Evolutionary conservation across 2,113 vertebrate genomes (phyloP).

Genomic region (Cinclus mexicanus): DNA sequence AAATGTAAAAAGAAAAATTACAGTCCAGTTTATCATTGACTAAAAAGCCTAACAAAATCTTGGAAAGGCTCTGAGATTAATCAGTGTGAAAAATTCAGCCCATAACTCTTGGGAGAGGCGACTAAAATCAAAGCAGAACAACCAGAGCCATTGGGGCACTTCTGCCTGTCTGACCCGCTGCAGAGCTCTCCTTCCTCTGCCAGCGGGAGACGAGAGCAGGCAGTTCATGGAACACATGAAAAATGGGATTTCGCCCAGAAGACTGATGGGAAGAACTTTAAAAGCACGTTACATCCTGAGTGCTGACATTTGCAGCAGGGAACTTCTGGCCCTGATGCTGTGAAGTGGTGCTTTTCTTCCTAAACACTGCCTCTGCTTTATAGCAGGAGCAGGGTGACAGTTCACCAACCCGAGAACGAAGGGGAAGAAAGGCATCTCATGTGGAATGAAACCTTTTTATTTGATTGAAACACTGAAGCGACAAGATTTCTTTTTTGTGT

Average conservation of each 20-base stretch:
- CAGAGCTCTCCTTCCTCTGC: not conserved
- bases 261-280: not conserved
- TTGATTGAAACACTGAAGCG: not conserved
- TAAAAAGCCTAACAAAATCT: not conserved
- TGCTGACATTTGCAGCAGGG: not conserved
- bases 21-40: not conserved
- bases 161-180: not conserved
- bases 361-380: not conserved
- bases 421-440: not conserved
- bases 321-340: not conserved
- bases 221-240: not conserved
- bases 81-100: not conserved
- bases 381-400: not conserved
- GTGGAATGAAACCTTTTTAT: not conserved
- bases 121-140: not conserved
- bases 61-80: not conserved
- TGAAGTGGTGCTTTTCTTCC: not conserved
- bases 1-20: not conserved
- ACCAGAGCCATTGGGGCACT: not conserved
- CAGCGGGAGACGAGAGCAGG: fast-evolving
- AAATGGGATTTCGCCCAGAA: not conserved
- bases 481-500: not conserved
- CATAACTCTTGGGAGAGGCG: not conserved
- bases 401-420: not conserved
- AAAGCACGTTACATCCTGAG: not conserved